Base-by-base conservation (phyloP, 2,888 invertebrate genomes). In the Anthoptus insignis region DNA sequence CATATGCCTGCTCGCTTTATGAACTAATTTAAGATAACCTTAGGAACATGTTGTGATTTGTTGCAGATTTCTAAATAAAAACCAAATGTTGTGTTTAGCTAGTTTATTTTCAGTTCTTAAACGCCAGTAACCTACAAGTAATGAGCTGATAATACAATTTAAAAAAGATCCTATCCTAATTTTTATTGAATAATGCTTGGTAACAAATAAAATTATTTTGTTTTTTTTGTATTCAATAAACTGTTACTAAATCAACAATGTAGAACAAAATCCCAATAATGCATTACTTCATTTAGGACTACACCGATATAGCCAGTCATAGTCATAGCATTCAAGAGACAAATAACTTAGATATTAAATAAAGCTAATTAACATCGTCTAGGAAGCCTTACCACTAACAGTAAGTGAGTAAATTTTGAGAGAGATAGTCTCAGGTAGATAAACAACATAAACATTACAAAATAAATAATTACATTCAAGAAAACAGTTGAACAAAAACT, bases 31-130 rank as follows among this genome's bases (percentile, higher is more conserved):
- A n/a, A n/a, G n/a, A n/a, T n/a, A n/a, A n/a, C n/a, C n/a, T n/a
- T n/a, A n/a, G n/a, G n/a, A n/a, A n/a, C n/a, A n/a, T n/a, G n/a
- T n/a, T n/a, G n/a, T n/a, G n/a, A n/a, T n/a, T n/a, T n/a, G n/a
- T n/a, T n/a, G n/a, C 3, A 8, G 14, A 39, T 16, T 49, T 11
- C 14, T 21, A 53, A 57, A 39, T 45, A 59, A n/a, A 80, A 82
- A 78, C 76, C 76, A 84, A 82, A 83, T 65, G 64, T 71, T 63
- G 84, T 90, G 87, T 92, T 91, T 91, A 91, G 89, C 91, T 93
- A 91, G 84, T 92, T 93, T 91, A 91, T 92, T 92, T 87, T 93
- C 93, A 93, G 93, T 93, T 93, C 93, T 91, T 93, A 93, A 90
- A 89, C 90, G 93, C 92, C 91, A 89, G 88, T 91, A 91, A 89